A percentile compares a stretch with the other conserved stretches of the same genome.
phyloP scores from a whole-genome alignment of 2,113 vertebrate genomes.

The Protobothrops flavoviridis region DNA sequence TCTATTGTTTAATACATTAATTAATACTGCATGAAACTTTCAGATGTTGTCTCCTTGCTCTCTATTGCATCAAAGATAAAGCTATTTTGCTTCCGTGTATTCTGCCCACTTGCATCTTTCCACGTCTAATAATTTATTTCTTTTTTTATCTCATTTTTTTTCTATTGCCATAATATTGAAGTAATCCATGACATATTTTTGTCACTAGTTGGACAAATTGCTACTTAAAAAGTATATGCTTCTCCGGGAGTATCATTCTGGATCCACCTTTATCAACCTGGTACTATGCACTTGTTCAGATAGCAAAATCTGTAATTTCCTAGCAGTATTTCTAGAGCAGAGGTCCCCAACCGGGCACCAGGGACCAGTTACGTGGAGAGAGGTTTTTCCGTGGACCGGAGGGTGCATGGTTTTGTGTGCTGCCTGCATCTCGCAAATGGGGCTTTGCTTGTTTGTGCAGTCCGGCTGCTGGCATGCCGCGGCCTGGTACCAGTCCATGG shows the following conservation, averaged over 20 bases:
- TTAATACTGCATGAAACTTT: neutral
- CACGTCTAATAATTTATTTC: neutral
- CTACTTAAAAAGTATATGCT: neutral
- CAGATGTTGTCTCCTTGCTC: neutral
- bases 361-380: too few relatives aligned
- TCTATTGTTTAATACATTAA: slow-evolving; percentile 20
- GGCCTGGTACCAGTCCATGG: too few relatives aligned
- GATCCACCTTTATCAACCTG: neutral
- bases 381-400: too few relatives aligned
- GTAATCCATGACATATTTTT: neutral
- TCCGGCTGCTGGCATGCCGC: too few relatives aligned
- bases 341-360: too few relatives aligned
- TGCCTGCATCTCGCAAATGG: too few relatives aligned
- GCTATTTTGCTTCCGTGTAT: neutral
- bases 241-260: neutral
- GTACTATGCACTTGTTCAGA: neutral
- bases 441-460: too few relatives aligned
- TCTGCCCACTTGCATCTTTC: neutral
- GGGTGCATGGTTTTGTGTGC: too few relatives aligned
- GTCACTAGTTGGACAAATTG: neutral
- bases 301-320: neutral
- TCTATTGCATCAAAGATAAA: neutral
- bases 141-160: neutral
- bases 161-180: neutral
- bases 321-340: neutral